A percentile compares a stretch with the other conserved stretches of the same genome.
These are phyloP conservation scores for Bombycilla garrulus DNA, from an alignment of 2,113 vertebrate species.

Conservation along the genomic window DNA sequence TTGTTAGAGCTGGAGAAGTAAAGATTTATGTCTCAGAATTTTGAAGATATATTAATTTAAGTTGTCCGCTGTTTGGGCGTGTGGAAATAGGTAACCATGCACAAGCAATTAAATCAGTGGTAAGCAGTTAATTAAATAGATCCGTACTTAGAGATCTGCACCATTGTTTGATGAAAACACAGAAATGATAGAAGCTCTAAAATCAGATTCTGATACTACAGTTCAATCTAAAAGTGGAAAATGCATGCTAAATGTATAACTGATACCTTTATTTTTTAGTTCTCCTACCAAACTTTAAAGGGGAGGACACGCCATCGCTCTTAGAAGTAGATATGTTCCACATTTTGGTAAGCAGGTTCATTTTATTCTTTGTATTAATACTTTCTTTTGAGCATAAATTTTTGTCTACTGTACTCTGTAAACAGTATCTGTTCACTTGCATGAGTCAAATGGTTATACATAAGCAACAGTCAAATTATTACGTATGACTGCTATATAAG, in stretches of 20 bases:
- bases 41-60: neutral
- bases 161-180: neutral
- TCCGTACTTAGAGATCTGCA: neutral
- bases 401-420: neutral
- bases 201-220: neutral
- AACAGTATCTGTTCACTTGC: neutral
- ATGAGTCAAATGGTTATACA: neutral
- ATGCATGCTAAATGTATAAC: neutral
- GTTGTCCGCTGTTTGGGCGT: neutral
- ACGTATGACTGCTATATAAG: neutral
- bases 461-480: neutral
- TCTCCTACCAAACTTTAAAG: conserved; percentile 82
- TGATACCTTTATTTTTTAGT: conserved; percentile 70
- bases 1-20: neutral
- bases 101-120: neutral
- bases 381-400: neutral
- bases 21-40: neutral
- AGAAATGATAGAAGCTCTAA: neutral
- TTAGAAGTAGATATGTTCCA: conserved; percentile 94
- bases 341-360: conserved; percentile 82
- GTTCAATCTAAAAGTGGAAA: neutral
- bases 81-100: neutral
- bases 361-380: neutral
- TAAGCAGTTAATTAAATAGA: neutral
- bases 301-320: conserved; percentile 84